Percentiles rank a stretch among this genome's conserved stretches.
Conservation (phyloP, 2,797 vertebrate genomes). For the Enteromius argenteus region DNA sequence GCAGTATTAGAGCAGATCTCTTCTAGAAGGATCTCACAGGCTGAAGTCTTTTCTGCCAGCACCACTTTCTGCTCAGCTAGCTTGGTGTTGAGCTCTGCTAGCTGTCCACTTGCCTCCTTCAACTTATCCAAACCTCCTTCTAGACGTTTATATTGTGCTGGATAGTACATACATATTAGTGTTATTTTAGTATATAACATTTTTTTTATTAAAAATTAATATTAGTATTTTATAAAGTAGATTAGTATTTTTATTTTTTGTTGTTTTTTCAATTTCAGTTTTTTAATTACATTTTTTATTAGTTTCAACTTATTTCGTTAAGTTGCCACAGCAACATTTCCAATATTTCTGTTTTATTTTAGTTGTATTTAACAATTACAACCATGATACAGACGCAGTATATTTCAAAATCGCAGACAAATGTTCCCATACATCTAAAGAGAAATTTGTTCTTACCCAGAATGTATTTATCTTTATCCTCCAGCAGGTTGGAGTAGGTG, state of each 20-base stretch:
- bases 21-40: slow-evolving; percentile 86
- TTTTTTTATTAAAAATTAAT: not conserved
- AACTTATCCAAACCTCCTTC: slow-evolving; percentile 93
- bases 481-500: slow-evolving; percentile 85
- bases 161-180: slow-evolving; percentile 35
- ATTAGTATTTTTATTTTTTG: not conserved
- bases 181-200: not conserved
- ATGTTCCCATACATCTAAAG: slow-evolving; percentile 4
- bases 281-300: not conserved
- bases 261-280: not conserved
- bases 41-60: slow-evolving; percentile 88
- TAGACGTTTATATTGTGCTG: slow-evolving; percentile 90
- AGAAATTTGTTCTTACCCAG: slow-evolving; percentile 78
- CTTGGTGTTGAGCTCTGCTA: slow-evolving; percentile 89
- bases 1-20: slow-evolving; percentile 88
- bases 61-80: slow-evolving; percentile 93
- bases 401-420: slow-evolving; percentile 17
- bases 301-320: not conserved
- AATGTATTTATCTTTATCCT: slow-evolving; percentile 89
- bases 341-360: not conserved
- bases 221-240: not conserved
- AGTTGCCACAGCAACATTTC: not conserved
- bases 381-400: not conserved
- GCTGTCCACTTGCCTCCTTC: slow-evolving; percentile 89
- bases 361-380: not conserved